Percentiles rank a stretch among this genome's conserved stretches.
Evolutionary conservation across 2,113 vertebrate species (phyloP).

Genomic region (Lanius ludovicianus): DNA sequence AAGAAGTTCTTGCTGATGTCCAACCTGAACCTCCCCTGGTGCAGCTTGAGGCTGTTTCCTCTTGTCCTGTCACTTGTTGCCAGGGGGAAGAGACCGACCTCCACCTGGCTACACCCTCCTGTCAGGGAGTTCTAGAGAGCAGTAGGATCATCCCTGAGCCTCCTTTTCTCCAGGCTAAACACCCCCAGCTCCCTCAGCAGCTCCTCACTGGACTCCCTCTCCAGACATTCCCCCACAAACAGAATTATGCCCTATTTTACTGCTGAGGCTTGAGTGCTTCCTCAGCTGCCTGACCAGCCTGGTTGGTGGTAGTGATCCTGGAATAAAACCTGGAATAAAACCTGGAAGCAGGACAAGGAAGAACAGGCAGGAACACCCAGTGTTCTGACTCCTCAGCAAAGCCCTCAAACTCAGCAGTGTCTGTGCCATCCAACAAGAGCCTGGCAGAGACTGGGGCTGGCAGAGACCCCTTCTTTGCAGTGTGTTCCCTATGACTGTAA

Average conservation of each 20-base stretch:
- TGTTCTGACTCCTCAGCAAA: neutral
- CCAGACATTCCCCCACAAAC: neutral
- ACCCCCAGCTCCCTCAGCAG: neutral
- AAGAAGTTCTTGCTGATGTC: neutral
- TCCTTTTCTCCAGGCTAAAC: neutral
- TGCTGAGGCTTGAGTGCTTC: neutral
- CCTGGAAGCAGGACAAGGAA: neutral
- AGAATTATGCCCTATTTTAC: neutral
- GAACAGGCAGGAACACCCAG: neutral
- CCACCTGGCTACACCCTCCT: neutral
- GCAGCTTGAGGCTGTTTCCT: neutral
- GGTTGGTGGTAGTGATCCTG: neutral
- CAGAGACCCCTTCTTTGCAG: neutral
- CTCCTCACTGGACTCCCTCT: neutral
- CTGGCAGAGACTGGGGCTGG: neutral
- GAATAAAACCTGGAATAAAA: neutral
- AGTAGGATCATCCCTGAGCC: neutral
- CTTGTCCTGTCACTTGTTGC: rapidly evolving
- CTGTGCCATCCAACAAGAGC: neutral
- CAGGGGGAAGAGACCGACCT: neutral
- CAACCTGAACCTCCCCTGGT: neutral
- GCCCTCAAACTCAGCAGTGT: neutral
- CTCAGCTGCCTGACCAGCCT: neutral
- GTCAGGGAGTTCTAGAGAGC: neutral
- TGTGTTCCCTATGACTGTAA: neutral